Base-by-base conservation (phyloP, 1,140 invertebrate species). In the Marisa cornuarietis region DNA sequence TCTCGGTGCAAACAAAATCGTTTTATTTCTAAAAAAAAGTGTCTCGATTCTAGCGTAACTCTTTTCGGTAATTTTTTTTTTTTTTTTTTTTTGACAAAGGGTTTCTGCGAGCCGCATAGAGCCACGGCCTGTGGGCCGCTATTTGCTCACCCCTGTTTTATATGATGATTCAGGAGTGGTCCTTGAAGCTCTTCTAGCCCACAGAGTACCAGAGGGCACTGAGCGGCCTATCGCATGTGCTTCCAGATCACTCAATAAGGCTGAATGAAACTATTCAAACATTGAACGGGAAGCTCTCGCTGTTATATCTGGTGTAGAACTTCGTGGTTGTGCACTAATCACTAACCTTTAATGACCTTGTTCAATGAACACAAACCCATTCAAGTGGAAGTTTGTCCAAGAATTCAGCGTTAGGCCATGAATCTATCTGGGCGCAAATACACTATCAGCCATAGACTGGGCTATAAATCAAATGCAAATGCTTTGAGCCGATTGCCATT, bases 271-370 rank as follows among this genome's bases (percentile, higher is more conserved):
- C 42, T 92, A 89, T 80, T 78, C 90, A 13, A 87, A 89, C 80
- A 92, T 92, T 42, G 91, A 93, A 81, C 92, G 91, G 74, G 91
- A 92, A 83, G 81, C 88, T 14, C 82, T 91, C 52, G 88, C 78
- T 11, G 90, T 93, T n/a, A 81, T 93, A 5, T 93, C 89, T 85
- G 91, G 89, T 8, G 85, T 93, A 10, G 87, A 89, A 20, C 78
- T 24, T 79, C 87, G 26, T 81, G 65, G n/a, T 75, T 89, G 10
- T 13, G 65, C 20, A 90, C 86, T 18, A 88, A 90, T 76, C 86
- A 91, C 69, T 85, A 89, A 80, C 89, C 89, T 9, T 76, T 90
- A 58, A 26, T 83, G 69, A 80, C 65, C 51, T 79, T 89, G 3
- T 84, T 90, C 22, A 65, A 81, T 20, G 73, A 80, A 24, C 16